phyloP scores from a whole-genome alignment of 2,113 vertebrate genomes.

The Burhinus bistriatus region DNA sequence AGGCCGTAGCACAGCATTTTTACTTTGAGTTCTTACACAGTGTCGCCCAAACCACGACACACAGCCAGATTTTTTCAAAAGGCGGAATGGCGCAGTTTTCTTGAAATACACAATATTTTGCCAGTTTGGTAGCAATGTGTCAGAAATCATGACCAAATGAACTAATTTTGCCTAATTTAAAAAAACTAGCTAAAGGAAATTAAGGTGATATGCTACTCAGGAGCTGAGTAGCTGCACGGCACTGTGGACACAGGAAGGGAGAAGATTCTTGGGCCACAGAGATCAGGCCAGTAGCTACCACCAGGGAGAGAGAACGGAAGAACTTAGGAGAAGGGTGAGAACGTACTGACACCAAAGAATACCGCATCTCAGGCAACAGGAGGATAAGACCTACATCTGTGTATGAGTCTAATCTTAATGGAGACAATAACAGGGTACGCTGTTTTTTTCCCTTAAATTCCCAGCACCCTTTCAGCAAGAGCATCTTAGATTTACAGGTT shows the following conservation, averaged over 20 bases:
- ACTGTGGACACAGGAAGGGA: neutral
- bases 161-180: neutral
- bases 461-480: neutral
- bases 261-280: neutral
- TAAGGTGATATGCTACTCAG: neutral
- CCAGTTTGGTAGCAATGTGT: neutral
- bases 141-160: neutral
- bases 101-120: neutral
- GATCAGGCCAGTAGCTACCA: neutral
- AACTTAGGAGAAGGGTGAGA: neutral
- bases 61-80: neutral
- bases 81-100: neutral
- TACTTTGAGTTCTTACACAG: neutral
- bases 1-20: neutral
- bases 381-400: neutral
- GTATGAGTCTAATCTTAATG: neutral
- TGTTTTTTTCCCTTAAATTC: rapidly evolving
- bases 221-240: neutral
- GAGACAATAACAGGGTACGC: neutral
- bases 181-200: neutral
- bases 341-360: neutral
- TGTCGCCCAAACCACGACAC: no score
- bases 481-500: neutral
- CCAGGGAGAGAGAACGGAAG: neutral
- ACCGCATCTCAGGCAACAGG: neutral